Evolutionary conservation across 1,140 invertebrate species (phyloP).

Genomic region (Lethrus apterus): DNA sequence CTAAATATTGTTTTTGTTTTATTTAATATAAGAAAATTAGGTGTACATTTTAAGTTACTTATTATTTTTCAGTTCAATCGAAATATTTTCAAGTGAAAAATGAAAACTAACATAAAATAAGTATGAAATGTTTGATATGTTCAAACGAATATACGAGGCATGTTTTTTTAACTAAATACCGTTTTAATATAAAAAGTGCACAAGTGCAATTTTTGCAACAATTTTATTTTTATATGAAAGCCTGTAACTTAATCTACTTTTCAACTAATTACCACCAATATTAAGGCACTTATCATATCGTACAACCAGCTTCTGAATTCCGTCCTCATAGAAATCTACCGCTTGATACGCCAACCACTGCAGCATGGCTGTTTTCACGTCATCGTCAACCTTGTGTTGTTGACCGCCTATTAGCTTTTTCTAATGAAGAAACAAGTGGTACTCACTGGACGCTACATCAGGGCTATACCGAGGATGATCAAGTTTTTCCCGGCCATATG

Average conservation of each 20-base stretch:
- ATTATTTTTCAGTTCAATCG: no score
- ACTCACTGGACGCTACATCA: not conserved
- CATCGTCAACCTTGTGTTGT: not conserved
- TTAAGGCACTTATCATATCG: not conserved
- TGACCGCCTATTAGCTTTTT: slow-evolving; percentile 2
- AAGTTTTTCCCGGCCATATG: slow-evolving; percentile 1
- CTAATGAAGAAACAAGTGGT: slow-evolving; percentile 2
- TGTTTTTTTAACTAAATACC: no score
- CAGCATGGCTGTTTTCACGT: slow-evolving; percentile 1
- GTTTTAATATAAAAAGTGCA: no score
- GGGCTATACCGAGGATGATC: not conserved
- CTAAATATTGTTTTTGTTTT: no score
- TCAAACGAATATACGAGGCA: no score
- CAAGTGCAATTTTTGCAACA: no score
- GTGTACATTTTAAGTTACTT: no score
- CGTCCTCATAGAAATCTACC: slow-evolving; percentile 10
- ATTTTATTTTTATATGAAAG: no score
- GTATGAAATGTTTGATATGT: no score
- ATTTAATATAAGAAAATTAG: no score
- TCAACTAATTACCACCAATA: not conserved
- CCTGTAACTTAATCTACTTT: not conserved
- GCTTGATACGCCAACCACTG: slow-evolving; percentile 2
- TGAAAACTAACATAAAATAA: no score
- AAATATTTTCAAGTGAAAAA: no score
- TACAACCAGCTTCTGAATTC: not conserved